Evolutionary conservation across 1,140 invertebrate species (phyloP), one percentile per base, ranked within the genome.

Genomic region (Bombus waltoni): DNA sequence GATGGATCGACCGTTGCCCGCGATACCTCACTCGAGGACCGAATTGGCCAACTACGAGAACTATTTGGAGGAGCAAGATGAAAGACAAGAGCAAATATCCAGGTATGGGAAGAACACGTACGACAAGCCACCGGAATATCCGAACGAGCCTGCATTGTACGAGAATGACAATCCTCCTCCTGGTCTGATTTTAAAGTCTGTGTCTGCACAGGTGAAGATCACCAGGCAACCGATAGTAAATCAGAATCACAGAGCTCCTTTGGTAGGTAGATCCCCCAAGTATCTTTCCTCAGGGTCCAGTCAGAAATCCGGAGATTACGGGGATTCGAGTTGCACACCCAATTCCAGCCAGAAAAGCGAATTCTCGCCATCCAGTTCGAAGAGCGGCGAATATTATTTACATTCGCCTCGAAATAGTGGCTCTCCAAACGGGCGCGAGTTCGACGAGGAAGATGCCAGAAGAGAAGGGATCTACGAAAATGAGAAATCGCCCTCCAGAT

Each of bases 311-410:
- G 94, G 93, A 0, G 94, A 95, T 35, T 95, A 94, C 62, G 94
- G 93, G 0, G 94, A 95, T 35, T 95, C 94, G 0, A 94, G 92
- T 83, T 95, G 94, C 72, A 95, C 94, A 0, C 94, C 94, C 0
- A 95, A 94, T 53, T 94, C 94, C 5, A 95, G 94, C 66, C 94
- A 95, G 72, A 95, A 95, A 68, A 95, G 94, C 73, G 94, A 93
- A 79, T 94, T 95, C 80, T 95, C 94, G 28, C 94, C 94, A 0
- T 88, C 92, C 3, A 95, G 94, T 77, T 95, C 94, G 3, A 95
- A 95, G 75, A 94, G 94, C 88, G 94, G 94, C 1, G 94, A 95
- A 53, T 95, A 95, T 57, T 95, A 95, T 73, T 81, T 94, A 6
- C 90, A 93, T 66, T 94, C 94, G 35, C 93, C 94, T 0, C 87